These are phyloP conservation scores for Rhodophaea formosa DNA, from an alignment of 2,888 invertebrate genomes.

Conservation along the genomic window DNA sequence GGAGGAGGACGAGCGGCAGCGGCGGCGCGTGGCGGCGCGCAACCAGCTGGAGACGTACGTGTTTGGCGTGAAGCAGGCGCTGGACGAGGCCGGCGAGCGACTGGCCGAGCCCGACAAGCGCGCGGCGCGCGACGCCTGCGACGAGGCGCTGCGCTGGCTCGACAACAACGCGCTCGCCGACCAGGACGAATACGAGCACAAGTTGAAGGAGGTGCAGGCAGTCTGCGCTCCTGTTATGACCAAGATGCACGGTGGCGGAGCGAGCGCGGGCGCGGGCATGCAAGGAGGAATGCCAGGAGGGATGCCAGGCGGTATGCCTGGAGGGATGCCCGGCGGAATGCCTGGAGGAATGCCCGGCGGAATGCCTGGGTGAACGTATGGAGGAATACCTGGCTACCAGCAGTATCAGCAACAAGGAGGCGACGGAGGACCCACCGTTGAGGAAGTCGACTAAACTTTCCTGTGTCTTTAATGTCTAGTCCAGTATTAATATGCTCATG, in stretches of 20 bases:
- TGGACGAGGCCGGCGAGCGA: slow-evolving; percentile 18
- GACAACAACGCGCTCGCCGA: slow-evolving; percentile 82
- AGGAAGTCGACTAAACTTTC: not conserved
- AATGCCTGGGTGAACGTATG: not conserved
- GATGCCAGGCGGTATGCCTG: slow-evolving; percentile 18
- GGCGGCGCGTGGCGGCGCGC: slow-evolving; percentile 81
- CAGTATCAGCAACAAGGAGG: not conserved
- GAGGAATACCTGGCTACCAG: not conserved
- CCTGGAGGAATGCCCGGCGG: slow-evolving; percentile 20
- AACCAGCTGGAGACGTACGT: slow-evolving; percentile 83
- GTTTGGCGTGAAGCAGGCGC: slow-evolving; percentile 83
- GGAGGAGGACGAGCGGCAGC: slow-evolving; percentile 83
- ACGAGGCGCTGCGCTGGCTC: slow-evolving; percentile 83
- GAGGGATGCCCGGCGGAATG: slow-evolving; percentile 20
- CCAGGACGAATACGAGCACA: slow-evolving; percentile 79
- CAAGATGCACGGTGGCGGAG: too few species aligned
- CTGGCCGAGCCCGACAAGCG: slow-evolving; percentile 27
- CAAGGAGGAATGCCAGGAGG: not conserved
- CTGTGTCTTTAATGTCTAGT: too few species aligned
- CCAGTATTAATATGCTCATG: too few species aligned
- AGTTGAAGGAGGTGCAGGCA: slow-evolving; percentile 33
- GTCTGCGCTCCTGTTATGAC: too few species aligned
- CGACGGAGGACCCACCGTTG: slow-evolving; percentile 1
- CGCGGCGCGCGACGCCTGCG: slow-evolving; percentile 47
- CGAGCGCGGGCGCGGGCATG: too few species aligned